Evolutionary conservation across 2,888 invertebrate species (phyloP), one percentile per base, ranked within the genome.

Genomic region (Nasonia oneida): DNA sequence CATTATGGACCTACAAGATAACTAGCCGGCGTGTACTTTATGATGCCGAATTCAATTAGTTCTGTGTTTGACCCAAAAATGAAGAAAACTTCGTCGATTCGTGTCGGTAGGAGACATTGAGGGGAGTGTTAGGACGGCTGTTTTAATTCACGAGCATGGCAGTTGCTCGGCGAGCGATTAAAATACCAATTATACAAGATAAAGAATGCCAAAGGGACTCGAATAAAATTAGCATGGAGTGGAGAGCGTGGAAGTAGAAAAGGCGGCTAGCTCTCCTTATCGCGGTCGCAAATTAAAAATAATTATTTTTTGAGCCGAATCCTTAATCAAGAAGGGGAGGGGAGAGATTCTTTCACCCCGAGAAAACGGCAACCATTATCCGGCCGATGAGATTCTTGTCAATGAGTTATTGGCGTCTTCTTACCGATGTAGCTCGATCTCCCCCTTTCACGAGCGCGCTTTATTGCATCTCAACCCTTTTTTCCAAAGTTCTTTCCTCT

Each of bases 331-430:
- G 88, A 80, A 88, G 87, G 88, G 88, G 79, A 39, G 86, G 76
- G 70, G 84, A 10, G 84, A 23, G 53, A 37, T 88, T 88, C 39
- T 73, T 37, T 37, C 89, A 88, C 90, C 89, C 89, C 83, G 90
- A 90, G 91, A 92, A 92, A 92, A 92, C 90, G 90, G 86, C 88
- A 88, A 87, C 91, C 91, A 92, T 93, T 93, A 92, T 90, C 89
- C 89, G 88, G 89, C 91, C 91, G 90, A 91, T 91, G 91, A 93
- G 93, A 93, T 93, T 92, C 90, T 93, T 93, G 93, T 93, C 93
- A 93, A 93, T 93, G 93, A 93, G 90, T 93, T 93, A 93, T 93
- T 91, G 92, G 92, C 91, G 89, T 90, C 90, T 91, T 90, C 91
- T 91, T 91, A 91, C 91, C 91, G 90, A 87, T 87, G 87, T 87